Evolutionary conservation across 1,140 invertebrate genomes (phyloP).

Genomic region (Drosophila miranda): DNA sequence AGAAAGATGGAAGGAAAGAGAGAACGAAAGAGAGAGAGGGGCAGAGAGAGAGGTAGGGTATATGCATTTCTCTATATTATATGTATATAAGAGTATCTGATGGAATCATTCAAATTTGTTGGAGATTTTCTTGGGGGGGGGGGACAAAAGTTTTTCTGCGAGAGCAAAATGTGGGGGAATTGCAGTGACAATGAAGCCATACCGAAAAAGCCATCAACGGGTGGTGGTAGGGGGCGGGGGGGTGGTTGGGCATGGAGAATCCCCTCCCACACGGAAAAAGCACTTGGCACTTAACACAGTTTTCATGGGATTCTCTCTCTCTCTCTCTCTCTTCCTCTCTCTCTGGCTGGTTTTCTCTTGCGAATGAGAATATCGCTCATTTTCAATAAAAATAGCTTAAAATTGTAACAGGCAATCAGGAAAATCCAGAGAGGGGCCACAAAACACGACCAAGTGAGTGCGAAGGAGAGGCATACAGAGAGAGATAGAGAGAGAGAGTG

Average conservation of each 20-base stretch:
- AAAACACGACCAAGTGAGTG: slow-evolving; percentile 13
- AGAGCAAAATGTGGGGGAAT: not conserved
- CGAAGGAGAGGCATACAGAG: not conserved
- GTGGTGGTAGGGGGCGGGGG: not conserved
- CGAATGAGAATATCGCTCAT: slow-evolving; percentile 71
- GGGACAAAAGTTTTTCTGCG: not conserved
- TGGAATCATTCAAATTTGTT: slow-evolving; percentile 45
- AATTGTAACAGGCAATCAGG: slow-evolving; percentile 73
- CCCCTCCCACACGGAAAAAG: slow-evolving; percentile 11
- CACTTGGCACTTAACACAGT: slow-evolving; percentile 70
- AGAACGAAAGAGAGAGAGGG: not conserved
- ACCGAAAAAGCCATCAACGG: slow-evolving; percentile 19
- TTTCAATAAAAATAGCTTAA: slow-evolving; percentile 81
- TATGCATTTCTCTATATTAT: not conserved
- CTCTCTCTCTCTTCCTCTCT: slow-evolving; percentile 17
- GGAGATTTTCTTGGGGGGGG: slow-evolving; percentile 14
- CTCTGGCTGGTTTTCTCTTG: slow-evolving; percentile 25
- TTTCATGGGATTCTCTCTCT: slow-evolving; percentile 23
- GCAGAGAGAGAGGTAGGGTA: slow-evolving; percentile 8
- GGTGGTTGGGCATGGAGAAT: not conserved
- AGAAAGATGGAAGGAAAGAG: not conserved
- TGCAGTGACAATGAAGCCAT: slow-evolving; percentile 69
- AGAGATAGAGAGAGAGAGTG: not conserved
- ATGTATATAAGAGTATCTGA: slow-evolving; percentile 2
- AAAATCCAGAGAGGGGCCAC: not conserved